Evolutionary conservation across 2,888 invertebrate species (phyloP), one percentile per base, ranked within the genome.

Genomic region (Ferrisia virgata): DNA sequence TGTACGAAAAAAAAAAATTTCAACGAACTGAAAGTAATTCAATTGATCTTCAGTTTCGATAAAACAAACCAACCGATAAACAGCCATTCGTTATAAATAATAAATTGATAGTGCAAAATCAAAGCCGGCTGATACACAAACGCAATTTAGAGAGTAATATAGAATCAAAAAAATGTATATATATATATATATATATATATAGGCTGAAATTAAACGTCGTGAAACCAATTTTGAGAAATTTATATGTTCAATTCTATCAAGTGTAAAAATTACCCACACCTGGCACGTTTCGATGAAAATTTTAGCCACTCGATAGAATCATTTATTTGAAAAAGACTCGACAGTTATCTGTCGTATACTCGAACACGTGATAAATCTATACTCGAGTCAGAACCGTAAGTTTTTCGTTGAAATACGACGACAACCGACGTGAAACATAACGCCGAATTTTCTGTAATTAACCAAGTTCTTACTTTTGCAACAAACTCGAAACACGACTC

Each of bases 211-310:
- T 53, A 53, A 53, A 53, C 53, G 53, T 18, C 31, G 13, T 11
- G 64, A 64, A 58, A 58, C 11, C 58, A 58, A 64, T 64, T 64
- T 64, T 4, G 28, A 28, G 28, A 64, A 28, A 28, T 64, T 64
- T 28, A 64, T 64, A 3, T 64, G 28, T 64, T 28, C 15, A 22
- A 53, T 53, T 53, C 53, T 8, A 53, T 53, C 53, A 53, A 53
- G 28, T 28, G 64, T 64, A 31, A 64, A 64, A 64, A 64, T 64
- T 28, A 64, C 64, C 28, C 28, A 64, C 64, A 64, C 64, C 64
- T 64, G 64, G 64, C 28, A 64, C 28, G 28, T 64, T 64, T 64
- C 64, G 64, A 64, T 64, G 58, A 64, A 64, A 53, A 64, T 64
- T 64, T 64, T 13, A 64, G 6, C 64, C 28, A 64, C 28, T 64